Evolutionary conservation across 1,140 invertebrate genomes (phyloP).

Genomic region (Leguminivora glycinivorella): DNA sequence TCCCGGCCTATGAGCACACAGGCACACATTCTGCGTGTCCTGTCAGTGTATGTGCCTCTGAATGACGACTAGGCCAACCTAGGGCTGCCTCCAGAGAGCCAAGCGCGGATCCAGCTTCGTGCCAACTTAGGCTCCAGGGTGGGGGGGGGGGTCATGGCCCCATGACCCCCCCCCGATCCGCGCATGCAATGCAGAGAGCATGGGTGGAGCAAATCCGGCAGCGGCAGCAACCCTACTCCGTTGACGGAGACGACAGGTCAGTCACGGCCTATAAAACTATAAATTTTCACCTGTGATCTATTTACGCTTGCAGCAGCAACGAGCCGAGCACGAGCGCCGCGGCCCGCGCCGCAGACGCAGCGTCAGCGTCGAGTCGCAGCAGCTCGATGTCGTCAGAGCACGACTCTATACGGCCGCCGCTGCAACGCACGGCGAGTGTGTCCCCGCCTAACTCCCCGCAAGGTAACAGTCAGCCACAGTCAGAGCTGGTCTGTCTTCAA

Average conservation of each 20-base stretch:
- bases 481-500: no score
- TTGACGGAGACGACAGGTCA: conserved; percentile 59
- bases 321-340: conserved; percentile 37
- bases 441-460: conserved; percentile 67
- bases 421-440: conserved; percentile 65
- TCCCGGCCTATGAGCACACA: no score
- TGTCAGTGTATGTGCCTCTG: conserved; percentile 71
- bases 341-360: conserved; percentile 50
- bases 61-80: conserved; percentile 61
- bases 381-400: conserved; percentile 72
- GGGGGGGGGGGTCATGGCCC: no score
- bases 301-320: conserved; percentile 35
- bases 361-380: conserved; percentile 58
- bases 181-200: no score
- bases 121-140: no score
- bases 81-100: conserved; percentile 50
- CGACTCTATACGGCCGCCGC: conserved; percentile 65
- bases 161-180: no score
- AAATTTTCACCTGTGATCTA: no score
- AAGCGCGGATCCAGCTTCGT: no score
- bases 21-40: conserved; percentile 73
- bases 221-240: conserved; percentile 52
- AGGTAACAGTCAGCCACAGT: conserved; percentile 37
- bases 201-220: conserved; percentile 63
- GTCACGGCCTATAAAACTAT: neutral